Evolutionary conservation across 2,888 invertebrate species (phyloP).

Genomic region (Lycophotia porphyrea): DNA sequence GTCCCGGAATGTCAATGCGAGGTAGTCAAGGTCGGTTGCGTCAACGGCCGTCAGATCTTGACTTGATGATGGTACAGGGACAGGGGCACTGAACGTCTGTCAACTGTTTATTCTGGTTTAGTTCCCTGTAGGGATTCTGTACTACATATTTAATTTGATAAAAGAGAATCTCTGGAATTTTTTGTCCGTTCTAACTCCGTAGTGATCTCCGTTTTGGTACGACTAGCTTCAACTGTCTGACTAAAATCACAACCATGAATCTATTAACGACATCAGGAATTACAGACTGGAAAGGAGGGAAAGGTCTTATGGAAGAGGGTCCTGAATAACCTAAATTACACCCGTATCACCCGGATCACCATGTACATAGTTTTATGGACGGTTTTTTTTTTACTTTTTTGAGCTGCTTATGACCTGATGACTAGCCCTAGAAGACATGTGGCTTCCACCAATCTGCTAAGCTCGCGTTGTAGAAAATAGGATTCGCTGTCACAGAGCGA

Average conservation of each 20-base stretch:
- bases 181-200: not conserved
- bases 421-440: not conserved
- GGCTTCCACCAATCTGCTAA: not conserved
- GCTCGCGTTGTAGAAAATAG: not conserved
- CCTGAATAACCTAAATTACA: not conserved
- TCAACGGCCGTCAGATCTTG: slow-evolving; percentile 36
- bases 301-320: not conserved
- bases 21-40: slow-evolving; percentile 57
- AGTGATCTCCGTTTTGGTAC: not conserved
- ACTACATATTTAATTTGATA: not conserved
- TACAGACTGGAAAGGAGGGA: not conserved
- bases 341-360: not conserved
- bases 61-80: slow-evolving; percentile 6
- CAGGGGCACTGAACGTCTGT: slow-evolving; percentile 1
- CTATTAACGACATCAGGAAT: not conserved
- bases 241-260: not conserved
- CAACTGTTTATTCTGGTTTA: not conserved
- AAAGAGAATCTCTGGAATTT: not conserved
- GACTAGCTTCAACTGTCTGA: not conserved
- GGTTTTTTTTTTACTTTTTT: not conserved
- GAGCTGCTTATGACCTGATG: not conserved
- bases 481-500: not conserved
- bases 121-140: not conserved
- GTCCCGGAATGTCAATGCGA: slow-evolving; percentile 61
- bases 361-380: not conserved